Percentiles rank a stretch among this genome's conserved stretches.
Evolutionary conservation across 1,140 invertebrate genomes (phyloP).

Genomic region (Aporrectodea caliginosa): DNA sequence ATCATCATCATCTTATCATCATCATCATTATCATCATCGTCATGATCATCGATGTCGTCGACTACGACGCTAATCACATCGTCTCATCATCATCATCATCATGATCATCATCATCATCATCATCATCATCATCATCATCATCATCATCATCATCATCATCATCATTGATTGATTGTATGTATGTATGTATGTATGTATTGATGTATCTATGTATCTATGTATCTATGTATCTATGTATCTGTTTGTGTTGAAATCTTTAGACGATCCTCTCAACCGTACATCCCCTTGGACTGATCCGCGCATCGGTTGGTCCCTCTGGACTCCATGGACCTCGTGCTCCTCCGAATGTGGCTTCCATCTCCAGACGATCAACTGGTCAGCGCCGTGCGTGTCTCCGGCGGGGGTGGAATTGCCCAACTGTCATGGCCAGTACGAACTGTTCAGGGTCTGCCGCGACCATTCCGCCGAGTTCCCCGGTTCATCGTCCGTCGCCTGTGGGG

Average conservation of each 20-base stretch:
- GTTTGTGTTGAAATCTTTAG: neutral
- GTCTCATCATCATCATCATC: neutral
- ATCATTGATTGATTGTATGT: neutral
- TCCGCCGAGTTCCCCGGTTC: neutral
- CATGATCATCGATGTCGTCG: too few species aligned
- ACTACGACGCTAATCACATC: neutral
- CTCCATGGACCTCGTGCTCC: neutral
- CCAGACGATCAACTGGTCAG: neutral
- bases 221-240: neutral
- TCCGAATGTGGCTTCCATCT: neutral
- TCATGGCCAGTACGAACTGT: neutral
- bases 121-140: slow-evolving; percentile 2
- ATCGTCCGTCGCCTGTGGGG: neutral
- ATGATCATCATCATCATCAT: neutral
- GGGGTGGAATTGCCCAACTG: too few species aligned
- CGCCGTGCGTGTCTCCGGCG: neutral
- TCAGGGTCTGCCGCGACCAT: neutral
- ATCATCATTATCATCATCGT: neutral
- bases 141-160: slow-evolving; percentile 2
- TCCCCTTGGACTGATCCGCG: neutral
- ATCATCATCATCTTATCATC: neutral
- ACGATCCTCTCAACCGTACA: neutral
- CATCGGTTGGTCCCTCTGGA: neutral
- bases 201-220: neutral
- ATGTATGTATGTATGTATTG: neutral